Percentiles rank a stretch among this genome's conserved stretches.
Conservation (phyloP, 2,888 invertebrate species). For the Bhutanitis thaidina region DNA sequence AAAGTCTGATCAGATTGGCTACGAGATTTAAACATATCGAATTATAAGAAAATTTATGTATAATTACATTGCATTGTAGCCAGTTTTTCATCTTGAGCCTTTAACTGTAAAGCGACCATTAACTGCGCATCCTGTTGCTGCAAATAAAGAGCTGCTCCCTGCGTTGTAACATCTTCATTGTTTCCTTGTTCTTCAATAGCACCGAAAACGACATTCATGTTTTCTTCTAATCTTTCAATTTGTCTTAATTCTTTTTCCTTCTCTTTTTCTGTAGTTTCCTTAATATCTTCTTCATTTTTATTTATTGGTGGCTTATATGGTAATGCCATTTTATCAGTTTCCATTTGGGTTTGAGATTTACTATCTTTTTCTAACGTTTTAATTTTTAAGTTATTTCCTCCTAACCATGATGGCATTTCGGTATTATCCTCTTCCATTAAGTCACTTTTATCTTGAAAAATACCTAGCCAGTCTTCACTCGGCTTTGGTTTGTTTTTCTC, state of each 20-base stretch:
- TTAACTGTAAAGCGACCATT: slow-evolving; percentile 80
- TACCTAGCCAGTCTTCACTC: slow-evolving; percentile 68
- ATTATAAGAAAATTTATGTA: background rate
- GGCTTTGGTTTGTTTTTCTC: slow-evolving; percentile 44
- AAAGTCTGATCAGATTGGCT: no score
- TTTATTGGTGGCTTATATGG: slow-evolving; percentile 25
- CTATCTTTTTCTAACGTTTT: slow-evolving; percentile 39
- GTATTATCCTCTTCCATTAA: slow-evolving; percentile 32
- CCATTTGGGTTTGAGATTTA: slow-evolving; percentile 24
- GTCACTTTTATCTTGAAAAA: slow-evolving; percentile 59
- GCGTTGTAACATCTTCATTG: slow-evolving; percentile 68
- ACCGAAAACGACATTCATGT: slow-evolving; percentile 23
- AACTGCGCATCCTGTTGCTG: slow-evolving; percentile 83
- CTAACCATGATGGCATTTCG: slow-evolving; percentile 67
- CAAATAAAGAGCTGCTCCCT: slow-evolving; percentile 76
- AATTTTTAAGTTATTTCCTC: slow-evolving; percentile 47
- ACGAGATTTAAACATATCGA: no score
- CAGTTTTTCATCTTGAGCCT: slow-evolving; percentile 82
- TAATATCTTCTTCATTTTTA: slow-evolving; percentile 13
- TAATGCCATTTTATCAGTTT: slow-evolving; percentile 20
- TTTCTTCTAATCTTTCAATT: slow-evolving; percentile 21
- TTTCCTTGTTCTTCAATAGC: slow-evolving; percentile 36
- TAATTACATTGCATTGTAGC: slow-evolving; percentile 71
- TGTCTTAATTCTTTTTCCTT: slow-evolving; percentile 24
- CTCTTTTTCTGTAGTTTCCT: slow-evolving; percentile 7